Evolutionary conservation across 2,113 vertebrate species (phyloP), one percentile per base, ranked within the genome.

Genomic region (Melanocharis versteri): DNA sequence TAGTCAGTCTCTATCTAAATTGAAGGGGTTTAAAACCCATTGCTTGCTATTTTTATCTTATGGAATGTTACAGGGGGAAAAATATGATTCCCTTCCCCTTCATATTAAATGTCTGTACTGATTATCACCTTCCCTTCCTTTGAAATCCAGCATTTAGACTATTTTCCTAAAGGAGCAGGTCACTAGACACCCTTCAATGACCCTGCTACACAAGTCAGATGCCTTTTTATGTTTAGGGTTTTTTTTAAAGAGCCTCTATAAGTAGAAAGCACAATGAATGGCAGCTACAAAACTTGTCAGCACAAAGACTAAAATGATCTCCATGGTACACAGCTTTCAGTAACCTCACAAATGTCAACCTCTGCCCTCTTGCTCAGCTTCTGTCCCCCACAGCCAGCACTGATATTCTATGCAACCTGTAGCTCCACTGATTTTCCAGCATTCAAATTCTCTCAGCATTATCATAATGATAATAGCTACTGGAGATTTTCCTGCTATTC

Each of bases 1-100:
- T 0, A 64, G 14, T 28, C 61, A 89, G 9, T 8, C 57, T 73
- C 13, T 37, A 11, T 13, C 47, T 30, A 71, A 91, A 79, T 0
- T 6, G 10, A 82, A 22, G 40, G 15, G 12, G 10, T 40, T 83
- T 92, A 10, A 80, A 88, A 76, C 8, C 4, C 33, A 21, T 3
- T 88, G 20, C 11, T 72, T 26, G 30, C 30, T 75, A 3, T 28
- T 91, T 81, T 91, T 40, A 45, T 33, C 22, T 47, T 66, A 62
- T 3, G 4, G 33, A 51, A 78, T 28, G 39, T 26, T 80, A 80
- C 3, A 0, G 9, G 1, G 0, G 4, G 10, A 7, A 23, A 20
- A 15, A 6, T n/a, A 23, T 26, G 9, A 31, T 78, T 87, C 16
- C 71, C 18, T 44, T 90, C 53, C 21, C 7, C 13, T 75, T 83